These are phyloP conservation scores for Notothenia rossii DNA, from an alignment of 2,113 vertebrate genomes.

Conservation along the genomic window DNA sequence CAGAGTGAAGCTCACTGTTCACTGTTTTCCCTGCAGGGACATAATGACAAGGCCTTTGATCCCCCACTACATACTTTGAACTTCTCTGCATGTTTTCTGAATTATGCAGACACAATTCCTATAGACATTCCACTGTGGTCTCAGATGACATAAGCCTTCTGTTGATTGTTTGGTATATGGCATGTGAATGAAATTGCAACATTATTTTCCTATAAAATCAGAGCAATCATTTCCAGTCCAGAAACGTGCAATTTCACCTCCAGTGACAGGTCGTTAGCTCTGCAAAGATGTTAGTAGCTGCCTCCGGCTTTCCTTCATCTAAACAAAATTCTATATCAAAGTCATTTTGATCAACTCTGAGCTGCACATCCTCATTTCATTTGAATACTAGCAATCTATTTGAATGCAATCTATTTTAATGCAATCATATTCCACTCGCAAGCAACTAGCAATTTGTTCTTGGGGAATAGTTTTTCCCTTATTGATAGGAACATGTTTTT, in stretches of 20 bases:
- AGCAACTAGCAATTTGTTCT: conserved; percentile 24
- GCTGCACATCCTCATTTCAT: conserved; percentile 22
- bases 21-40: conserved; percentile 26
- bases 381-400: conserved; percentile 35
- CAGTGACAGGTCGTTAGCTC: conserved; percentile 26
- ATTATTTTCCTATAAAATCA: conserved; percentile 27
- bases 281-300: background rate
- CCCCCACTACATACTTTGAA: conserved; percentile 21
- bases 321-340: background rate
- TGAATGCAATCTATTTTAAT: conserved; percentile 17
- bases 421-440: conserved; percentile 30
- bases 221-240: background rate
- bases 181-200: conserved; percentile 16
- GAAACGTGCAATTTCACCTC: background rate
- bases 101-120: background rate
- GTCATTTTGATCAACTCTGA: conserved; percentile 1
- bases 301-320: background rate
- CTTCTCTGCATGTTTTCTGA: conserved; percentile 3
- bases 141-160: conserved; percentile 7
- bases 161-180: conserved; percentile 17
- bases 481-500: conserved; percentile 26
- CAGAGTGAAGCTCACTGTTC: conserved; percentile 49
- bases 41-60: conserved; percentile 40
- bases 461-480: background rate
- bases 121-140: background rate